Evolutionary conservation across 1,140 invertebrate species (phyloP).

Genomic region (Drosophila lacteicornis): DNA sequence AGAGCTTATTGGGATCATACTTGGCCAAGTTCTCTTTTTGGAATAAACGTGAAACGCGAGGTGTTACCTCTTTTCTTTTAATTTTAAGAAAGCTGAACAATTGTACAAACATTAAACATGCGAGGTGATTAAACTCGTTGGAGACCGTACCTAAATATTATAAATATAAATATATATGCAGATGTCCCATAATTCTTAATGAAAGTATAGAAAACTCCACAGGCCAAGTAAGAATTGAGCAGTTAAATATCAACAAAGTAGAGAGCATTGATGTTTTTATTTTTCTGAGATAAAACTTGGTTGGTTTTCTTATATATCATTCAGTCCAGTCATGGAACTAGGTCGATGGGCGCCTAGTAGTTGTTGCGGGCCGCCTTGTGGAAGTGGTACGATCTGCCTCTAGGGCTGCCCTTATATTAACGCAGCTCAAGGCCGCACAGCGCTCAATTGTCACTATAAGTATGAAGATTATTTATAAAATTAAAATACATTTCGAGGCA

Average conservation of each 20-base stretch:
- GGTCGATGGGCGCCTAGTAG: neutral
- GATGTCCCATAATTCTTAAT: neutral
- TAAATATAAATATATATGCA: slow-evolving; percentile 1
- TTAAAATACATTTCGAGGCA: neutral
- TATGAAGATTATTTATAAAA: neutral
- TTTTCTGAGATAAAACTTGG: neutral
- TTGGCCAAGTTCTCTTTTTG: slow-evolving; percentile 4
- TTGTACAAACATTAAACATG: slow-evolving; percentile 32
- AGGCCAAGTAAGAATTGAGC: neutral
- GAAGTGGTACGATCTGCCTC: neutral
- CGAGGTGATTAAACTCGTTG: neutral
- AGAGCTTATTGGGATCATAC: slow-evolving; percentile 27
- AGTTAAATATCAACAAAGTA: neutral
- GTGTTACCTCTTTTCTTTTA: neutral
- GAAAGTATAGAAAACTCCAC: too few relatives aligned
- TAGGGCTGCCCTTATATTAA: slow-evolving; percentile 19
- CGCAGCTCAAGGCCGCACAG: slow-evolving; percentile 33
- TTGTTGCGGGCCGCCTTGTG: neutral
- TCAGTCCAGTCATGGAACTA: neutral
- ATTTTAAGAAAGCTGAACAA: slow-evolving; percentile 2
- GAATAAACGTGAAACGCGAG: slow-evolving; percentile 5
- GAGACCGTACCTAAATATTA: neutral
- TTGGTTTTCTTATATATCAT: neutral
- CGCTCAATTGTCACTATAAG: slow-evolving; percentile 31
- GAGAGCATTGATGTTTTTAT: slow-evolving; percentile 39